phyloP scores from a whole-genome alignment of 1,140 invertebrate species.

The Rhagoletis zephyria region DNA sequence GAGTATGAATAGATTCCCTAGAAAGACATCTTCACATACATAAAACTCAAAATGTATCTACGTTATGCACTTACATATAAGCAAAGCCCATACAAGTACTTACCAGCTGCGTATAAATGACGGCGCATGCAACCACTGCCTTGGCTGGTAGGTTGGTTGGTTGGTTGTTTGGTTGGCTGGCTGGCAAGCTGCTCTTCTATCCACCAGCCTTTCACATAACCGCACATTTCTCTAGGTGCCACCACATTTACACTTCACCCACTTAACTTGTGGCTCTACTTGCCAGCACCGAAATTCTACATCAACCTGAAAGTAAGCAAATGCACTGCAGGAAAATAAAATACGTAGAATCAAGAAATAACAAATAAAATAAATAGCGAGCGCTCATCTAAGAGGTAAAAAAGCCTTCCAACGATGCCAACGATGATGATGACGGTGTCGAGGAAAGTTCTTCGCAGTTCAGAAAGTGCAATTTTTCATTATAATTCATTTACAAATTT shows the following conservation, averaged over 20 bases:
- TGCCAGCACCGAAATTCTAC: not conserved
- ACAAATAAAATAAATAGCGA: not conserved
- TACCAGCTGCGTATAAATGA: not conserved
- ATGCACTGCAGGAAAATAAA: not conserved
- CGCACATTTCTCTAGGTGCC: slow-evolving; percentile 12
- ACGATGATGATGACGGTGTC: not conserved
- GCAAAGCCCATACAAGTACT: not conserved
- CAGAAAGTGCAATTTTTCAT: slow-evolving; percentile 68
- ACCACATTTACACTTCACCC: not conserved
- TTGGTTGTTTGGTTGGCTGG: no score
- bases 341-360: not conserved
- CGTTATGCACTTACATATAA: not conserved
- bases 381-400: not conserved
- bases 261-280: not conserved
- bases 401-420: not conserved
- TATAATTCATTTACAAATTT: slow-evolving; percentile 65
- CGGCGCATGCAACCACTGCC: not conserved
- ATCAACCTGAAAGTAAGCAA: not conserved
- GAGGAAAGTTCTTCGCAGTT: not conserved
- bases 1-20: no score
- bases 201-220: not conserved
- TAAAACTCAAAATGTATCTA: no score
- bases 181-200: not conserved
- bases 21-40: no score
- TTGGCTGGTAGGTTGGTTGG: not conserved